Percentiles rank a stretch among this genome's conserved stretches.
These are phyloP conservation scores for Pyrrhia umbra DNA, from an alignment of 2,888 invertebrate species.

Conservation along the genomic window DNA sequence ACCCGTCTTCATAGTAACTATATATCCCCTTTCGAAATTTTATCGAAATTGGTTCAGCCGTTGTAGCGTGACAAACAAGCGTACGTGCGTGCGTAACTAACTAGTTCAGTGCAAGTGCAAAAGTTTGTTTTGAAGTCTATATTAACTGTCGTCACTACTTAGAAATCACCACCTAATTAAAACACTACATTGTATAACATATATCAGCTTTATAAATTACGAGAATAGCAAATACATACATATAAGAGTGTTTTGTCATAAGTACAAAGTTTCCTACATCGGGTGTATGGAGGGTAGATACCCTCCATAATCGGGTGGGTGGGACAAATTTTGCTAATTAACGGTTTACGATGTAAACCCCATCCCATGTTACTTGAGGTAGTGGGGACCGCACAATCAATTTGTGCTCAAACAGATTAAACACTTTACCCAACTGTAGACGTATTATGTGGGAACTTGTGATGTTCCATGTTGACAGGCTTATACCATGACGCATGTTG, in stretches of 20 bases:
- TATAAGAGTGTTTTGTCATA: constrained; percentile 27
- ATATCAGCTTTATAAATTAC: neutral
- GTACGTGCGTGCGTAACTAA: too few relatives aligned
- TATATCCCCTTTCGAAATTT: too few relatives aligned
- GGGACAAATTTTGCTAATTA: constrained; percentile 6
- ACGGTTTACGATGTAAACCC: neutral
- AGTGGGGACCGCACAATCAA: constrained; percentile 19
- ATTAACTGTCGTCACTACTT: too few relatives aligned
- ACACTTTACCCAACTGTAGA: constrained; percentile 10
- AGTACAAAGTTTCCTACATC: too few relatives aligned
- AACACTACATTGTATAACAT: neutral
- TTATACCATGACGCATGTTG: constrained; percentile 1
- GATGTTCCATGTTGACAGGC: constrained; percentile 14
- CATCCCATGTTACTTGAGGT: neutral
- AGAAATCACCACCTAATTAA: too few relatives aligned
- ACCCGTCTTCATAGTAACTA: too few relatives aligned
- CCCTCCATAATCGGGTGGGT: neutral
- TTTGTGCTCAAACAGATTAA: constrained; percentile 43
- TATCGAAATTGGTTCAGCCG: too few relatives aligned
- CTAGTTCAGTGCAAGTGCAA: too few relatives aligned
- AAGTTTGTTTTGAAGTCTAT: too few relatives aligned
- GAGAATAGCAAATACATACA: neutral
- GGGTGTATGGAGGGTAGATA: too few relatives aligned
- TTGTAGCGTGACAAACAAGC: too few relatives aligned
- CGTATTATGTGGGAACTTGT: constrained; percentile 9